Evolutionary conservation across 2,888 invertebrate genomes (phyloP).

Genomic region (Andrena haemorrhoa): DNA sequence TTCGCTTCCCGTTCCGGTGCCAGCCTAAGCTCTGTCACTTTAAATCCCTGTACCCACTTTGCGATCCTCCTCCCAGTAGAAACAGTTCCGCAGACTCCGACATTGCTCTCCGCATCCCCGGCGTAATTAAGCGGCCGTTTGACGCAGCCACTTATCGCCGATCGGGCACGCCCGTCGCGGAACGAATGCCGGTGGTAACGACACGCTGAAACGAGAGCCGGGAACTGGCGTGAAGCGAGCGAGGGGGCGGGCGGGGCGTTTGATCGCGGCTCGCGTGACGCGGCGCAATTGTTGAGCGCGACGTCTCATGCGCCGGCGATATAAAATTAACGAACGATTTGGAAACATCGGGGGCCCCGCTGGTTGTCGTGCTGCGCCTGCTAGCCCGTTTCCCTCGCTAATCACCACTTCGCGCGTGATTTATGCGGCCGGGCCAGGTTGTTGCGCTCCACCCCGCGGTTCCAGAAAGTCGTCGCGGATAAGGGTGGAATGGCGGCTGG

Average conservation of each 20-base stretch:
- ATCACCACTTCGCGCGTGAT: conserved; percentile 50
- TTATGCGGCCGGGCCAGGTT: conserved; percentile 32
- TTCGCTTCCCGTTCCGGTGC: not conserved
- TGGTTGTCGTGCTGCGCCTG: conserved; percentile 45
- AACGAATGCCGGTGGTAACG: conserved; percentile 36
- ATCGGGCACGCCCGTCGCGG: conserved; percentile 19
- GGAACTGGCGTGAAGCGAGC: conserved; percentile 10
- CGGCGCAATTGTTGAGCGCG: conserved; percentile 58
- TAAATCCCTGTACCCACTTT: too few species aligned
- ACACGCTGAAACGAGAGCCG: conserved; percentile 46
- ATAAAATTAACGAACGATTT: conserved; percentile 66
- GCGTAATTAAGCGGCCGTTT: not conserved
- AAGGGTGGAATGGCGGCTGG: conserved; percentile 1
- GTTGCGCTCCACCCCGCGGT: conserved; percentile 2
- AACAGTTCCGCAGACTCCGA: not conserved
- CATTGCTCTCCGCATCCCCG: not conserved
- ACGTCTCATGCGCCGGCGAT: conserved; percentile 65
- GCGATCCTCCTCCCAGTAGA: not conserved
- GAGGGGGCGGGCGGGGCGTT: not conserved
- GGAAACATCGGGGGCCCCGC: conserved; percentile 46
- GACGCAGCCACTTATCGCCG: not conserved
- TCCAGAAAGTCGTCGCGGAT: conserved; percentile 51
- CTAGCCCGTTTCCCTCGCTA: conserved; percentile 34
- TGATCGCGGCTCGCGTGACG: conserved; percentile 46
- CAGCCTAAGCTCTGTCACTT: too few species aligned